These are phyloP conservation scores for Muscidifurax raptorellus DNA, from an alignment of 1,140 invertebrate genomes.

Conservation along the genomic window DNA sequence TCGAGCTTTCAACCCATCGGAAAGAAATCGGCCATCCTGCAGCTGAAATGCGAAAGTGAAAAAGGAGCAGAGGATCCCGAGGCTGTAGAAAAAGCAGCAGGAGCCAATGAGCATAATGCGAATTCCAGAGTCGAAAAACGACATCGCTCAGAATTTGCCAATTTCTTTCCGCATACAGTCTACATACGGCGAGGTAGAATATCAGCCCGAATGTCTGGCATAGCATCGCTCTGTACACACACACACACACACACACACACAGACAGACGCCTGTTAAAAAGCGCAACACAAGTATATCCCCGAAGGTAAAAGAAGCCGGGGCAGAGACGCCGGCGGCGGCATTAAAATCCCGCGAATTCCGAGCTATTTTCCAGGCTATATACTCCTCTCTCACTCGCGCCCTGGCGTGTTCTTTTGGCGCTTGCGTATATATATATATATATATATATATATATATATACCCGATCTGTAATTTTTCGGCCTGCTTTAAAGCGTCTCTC, in stretches of 20 bases:
- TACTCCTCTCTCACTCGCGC: constrained; percentile 3
- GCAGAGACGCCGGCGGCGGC: constrained; percentile 28
- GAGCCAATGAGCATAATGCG: constrained; percentile 27
- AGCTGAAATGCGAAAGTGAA: background rate
- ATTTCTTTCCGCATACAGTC: constrained; percentile 36
- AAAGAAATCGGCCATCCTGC: background rate
- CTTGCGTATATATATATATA: too few relatives aligned
- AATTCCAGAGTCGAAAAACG: constrained; percentile 24
- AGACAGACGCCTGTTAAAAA: background rate
- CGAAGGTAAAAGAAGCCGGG: background rate
- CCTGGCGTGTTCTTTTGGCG: constrained; percentile 28
- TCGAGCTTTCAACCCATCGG: too few relatives aligned
- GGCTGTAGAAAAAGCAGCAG: background rate
- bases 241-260: too few relatives aligned
- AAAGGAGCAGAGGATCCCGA: background rate
- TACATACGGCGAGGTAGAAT: too few relatives aligned
- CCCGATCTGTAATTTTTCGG: constrained; percentile 38
- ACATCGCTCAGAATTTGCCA: constrained; percentile 32
- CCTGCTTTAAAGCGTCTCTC: constrained; percentile 21
- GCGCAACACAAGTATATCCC: constrained; percentile 16
- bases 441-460: too few relatives aligned
- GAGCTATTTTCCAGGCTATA: constrained; percentile 17
- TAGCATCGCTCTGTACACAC: background rate
- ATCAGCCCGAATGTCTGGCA: background rate
- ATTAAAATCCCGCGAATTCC: constrained; percentile 31